Base-by-base conservation (phyloP, 1,140 invertebrate genomes). In the Nixonia krombeini region DNA sequence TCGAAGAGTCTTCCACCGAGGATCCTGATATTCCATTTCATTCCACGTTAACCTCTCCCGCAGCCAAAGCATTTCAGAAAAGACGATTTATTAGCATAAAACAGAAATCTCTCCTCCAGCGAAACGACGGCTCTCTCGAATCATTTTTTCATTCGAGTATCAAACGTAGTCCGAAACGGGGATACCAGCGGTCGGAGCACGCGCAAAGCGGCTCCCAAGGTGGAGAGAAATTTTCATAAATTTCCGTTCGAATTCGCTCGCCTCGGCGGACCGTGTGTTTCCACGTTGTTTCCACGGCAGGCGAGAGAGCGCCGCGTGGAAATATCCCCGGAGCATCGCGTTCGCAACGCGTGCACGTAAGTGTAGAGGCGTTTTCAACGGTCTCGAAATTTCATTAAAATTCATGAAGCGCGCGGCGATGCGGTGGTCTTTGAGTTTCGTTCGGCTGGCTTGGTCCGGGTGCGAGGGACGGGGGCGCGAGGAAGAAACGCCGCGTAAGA, bases 371-470 rank as follows among this genome's bases (percentile, higher is more conserved):
- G 66, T 75, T 74, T 75, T 77, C 75, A 76, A 76, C 75, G 55
- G 55, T 72, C 72, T 70, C 52, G 69, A 79, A 75, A 80, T 82
- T 79, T 76, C 78, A 81, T 81, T 81, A 80, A 80, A 82, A 82
- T 82, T 82, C 80, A 80, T 80, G 78, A 82, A 80, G 76, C 79
- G 76, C 77, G 70, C 72, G 13, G 63, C 64, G 78, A 75, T 72
- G 66, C 61, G 72, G 72, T 74, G 74, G 77, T 78, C 78, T 80
- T 76, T 81, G 78, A 78, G 75, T 78, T 75, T 78, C 55, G 68
- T n/a, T n/a, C n/a, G n/a, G n/a, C n/a, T n/a, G n/a, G n/a, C n/a
- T n/a, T n/a, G n/a, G n/a, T n/a, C 62, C 33, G 40, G 50, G 44
- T 38, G 51, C 31, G 65, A 31, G 33, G 8, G 21, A 33, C n/a